Base-by-base conservation (phyloP, 2,797 vertebrate genomes). In the Coilia nasus region DNA sequence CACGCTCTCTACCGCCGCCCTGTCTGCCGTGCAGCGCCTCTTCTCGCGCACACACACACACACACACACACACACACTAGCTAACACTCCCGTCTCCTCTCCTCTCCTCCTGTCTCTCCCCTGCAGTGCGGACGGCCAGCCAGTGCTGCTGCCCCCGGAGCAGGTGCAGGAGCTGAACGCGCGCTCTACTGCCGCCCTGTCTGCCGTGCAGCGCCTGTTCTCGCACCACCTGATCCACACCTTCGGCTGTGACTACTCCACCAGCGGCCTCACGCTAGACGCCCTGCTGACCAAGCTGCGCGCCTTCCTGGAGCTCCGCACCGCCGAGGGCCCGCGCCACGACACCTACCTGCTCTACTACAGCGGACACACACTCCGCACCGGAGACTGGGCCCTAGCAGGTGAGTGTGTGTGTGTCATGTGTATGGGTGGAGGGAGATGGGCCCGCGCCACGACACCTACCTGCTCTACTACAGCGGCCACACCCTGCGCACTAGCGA, bases 341-440 rank as follows among this genome's bases (percentile, higher is more conserved):
- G 98, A 99, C 91, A 98, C 97, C 19, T 99, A 99, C 89, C 91
- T 99, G 92, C 92, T 99, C 12, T 99, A 98, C 94, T 99, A 99
- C 92, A 99, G 98, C n/a, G 98, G 98, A 0, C 98, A 98, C 90
- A 96, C 98, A 0, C 96, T 92, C 83, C 93, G 95, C 89, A 96
- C 95, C 1, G 98, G 98, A 0, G 95, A 99, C 87, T 99, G 98
- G 98, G 97, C 96, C 17, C 95, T 99, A 67, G 92, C 98, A 90
- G 98, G 98, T 99, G 94, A 96, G 93, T 3, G 19, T 6, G 21
- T 5, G 64, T 6, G 62, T 25, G 19, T 67, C n/a, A n/a, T n/a
- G 21, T 67, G 23, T 83, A 4, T 44, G 25, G 15, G 25, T 62
- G 60, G 47, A 57, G 56, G 14, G 15, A 57, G 56, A 19, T 14